A percentile compares a stretch with the other conserved stretches of the same genome.
Evolutionary conservation across 1,140 invertebrate species (phyloP).

Genomic region (Leptinotarsa defecta): DNA sequence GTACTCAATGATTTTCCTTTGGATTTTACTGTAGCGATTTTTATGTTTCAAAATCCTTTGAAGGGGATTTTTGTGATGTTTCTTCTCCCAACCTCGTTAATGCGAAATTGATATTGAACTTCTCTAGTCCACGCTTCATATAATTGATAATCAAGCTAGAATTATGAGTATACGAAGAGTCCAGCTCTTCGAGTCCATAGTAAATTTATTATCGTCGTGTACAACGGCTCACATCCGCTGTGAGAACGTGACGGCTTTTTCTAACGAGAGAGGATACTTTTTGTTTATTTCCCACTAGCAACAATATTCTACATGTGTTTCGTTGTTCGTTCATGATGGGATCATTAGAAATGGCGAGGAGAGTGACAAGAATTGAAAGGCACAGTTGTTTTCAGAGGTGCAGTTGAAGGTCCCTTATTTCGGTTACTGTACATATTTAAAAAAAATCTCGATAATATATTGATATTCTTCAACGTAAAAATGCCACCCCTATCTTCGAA

Average conservation of each 20-base stretch:
- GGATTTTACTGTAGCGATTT: too few relatives aligned
- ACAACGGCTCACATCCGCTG: background rate
- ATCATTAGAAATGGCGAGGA: background rate
- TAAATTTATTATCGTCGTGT: background rate
- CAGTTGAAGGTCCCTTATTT: too few relatives aligned
- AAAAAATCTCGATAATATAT: too few relatives aligned
- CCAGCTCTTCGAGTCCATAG: background rate
- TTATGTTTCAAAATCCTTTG: too few relatives aligned
- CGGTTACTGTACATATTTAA: too few relatives aligned
- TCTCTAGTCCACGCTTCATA: background rate
- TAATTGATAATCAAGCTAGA: background rate
- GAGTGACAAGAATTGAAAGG: background rate
- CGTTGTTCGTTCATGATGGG: background rate
- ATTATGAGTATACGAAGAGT: background rate
- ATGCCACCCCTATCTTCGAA: too few relatives aligned
- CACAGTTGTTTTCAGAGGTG: background rate
- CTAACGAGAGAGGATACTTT: background rate
- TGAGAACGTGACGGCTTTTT: background rate
- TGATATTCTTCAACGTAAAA: too few relatives aligned
- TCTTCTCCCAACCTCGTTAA: background rate
- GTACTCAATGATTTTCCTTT: too few relatives aligned
- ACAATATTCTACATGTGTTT: conserved; percentile 2
- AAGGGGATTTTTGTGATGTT: too few relatives aligned
- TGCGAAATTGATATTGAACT: background rate
- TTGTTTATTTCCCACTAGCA: background rate